phyloP scores from a whole-genome alignment of 2,888 invertebrate species.

The Subacronicta megacephala region DNA sequence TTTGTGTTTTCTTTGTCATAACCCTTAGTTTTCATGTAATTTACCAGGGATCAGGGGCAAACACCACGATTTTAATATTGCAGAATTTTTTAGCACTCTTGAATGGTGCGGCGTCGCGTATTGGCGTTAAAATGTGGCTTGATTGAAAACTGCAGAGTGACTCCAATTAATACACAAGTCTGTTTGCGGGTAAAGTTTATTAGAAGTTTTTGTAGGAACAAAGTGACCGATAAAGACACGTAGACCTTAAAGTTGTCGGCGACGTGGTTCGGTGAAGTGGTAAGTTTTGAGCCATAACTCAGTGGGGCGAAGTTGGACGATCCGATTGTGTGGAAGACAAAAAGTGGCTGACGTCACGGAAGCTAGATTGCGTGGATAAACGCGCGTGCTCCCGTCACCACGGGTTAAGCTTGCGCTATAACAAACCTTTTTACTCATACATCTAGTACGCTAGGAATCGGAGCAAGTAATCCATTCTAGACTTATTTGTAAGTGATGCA shows the following conservation, averaged over 20 bases:
- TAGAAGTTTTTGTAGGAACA: constrained; percentile 56
- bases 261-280: constrained; percentile 66
- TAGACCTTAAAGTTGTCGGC: constrained; percentile 67
- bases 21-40: constrained; percentile 67
- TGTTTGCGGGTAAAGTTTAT: constrained; percentile 43
- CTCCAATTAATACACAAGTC: constrained; percentile 36
- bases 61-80: constrained; percentile 37
- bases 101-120: constrained; percentile 3
- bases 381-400: constrained; percentile 68
- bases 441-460: constrained; percentile 30
- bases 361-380: constrained; percentile 76
- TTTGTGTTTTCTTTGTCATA: constrained; percentile 73
- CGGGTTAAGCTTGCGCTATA: constrained; percentile 65
- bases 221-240: constrained; percentile 68
- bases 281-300: constrained; percentile 78
- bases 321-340: constrained; percentile 77
- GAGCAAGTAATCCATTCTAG: constrained; percentile 30
- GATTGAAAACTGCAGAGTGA: constrained; percentile 50
- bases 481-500: constrained; percentile 13
- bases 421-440: constrained; percentile 45
- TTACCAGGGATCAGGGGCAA: constrained; percentile 48
- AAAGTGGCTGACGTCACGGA: constrained; percentile 73
- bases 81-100: constrained; percentile 31
- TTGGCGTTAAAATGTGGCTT: constrained; percentile 18
- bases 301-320: constrained; percentile 73